phyloP scores from a whole-genome alignment of 2,888 invertebrate species.

The Metopia argyrocephala region DNA sequence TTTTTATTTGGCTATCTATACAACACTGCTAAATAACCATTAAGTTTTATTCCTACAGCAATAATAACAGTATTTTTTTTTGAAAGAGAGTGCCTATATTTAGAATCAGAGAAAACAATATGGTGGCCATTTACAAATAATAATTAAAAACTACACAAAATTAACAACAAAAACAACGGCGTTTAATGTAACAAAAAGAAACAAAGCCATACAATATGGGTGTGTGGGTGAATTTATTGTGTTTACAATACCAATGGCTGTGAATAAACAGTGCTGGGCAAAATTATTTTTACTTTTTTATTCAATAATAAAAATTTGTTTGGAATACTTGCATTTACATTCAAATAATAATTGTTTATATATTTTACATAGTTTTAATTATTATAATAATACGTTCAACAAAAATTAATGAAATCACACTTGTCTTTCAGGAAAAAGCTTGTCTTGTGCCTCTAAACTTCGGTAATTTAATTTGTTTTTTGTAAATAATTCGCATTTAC shows the following conservation, averaged over 20 bases:
- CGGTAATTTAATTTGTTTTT: too few species aligned
- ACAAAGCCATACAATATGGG: not conserved
- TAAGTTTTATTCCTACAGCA: not conserved
- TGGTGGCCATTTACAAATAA: conserved; percentile 56
- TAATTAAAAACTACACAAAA: conserved; percentile 48
- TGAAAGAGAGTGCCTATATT: not conserved
- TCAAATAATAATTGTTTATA: too few species aligned
- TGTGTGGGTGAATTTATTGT: not conserved
- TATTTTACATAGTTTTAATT: too few species aligned
- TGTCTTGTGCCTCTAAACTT: too few species aligned
- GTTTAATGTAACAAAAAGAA: not conserved
- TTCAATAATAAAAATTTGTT: too few species aligned
- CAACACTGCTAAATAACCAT: not conserved
- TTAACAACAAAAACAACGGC: conserved; percentile 15
- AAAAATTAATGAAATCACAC: too few species aligned
- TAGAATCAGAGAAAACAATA: conserved; percentile 26
- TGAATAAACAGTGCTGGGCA: not conserved
- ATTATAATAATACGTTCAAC: too few species aligned
- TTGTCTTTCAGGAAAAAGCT: too few species aligned
- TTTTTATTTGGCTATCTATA: not conserved
- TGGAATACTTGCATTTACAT: too few species aligned
- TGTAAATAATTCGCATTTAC: too few species aligned
- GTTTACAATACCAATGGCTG: not conserved
- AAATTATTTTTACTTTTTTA: too few species aligned
- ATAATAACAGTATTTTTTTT: not conserved